Conservation (phyloP, 1,140 invertebrate genomes). For the Aphelinus certus region DNA sequence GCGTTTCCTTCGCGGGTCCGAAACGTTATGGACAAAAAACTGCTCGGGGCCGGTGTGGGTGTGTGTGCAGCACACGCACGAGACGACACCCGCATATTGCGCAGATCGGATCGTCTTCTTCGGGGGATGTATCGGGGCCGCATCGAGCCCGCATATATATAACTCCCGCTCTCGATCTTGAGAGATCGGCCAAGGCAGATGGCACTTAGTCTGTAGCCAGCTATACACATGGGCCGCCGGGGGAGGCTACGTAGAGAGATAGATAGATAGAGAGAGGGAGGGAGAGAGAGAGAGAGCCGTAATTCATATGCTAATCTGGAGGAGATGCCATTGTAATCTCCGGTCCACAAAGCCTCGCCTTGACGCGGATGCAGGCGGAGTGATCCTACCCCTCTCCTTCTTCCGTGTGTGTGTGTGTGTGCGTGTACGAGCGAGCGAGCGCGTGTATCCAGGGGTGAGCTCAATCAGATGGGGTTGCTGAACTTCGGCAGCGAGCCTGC, state of each 20-base stretch:
- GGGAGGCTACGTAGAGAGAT: slow-evolving; percentile 31
- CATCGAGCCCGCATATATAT: slow-evolving; percentile 27
- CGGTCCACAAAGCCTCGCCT: slow-evolving; percentile 63
- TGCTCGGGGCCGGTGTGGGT: too few species aligned
- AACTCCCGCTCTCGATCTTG: slow-evolving; percentile 30
- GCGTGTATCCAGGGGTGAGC: slow-evolving; percentile 47
- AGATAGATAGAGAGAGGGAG: slow-evolving; percentile 22
- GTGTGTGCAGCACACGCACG: slow-evolving; percentile 5
- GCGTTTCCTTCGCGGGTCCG: too few species aligned
- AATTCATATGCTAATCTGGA: slow-evolving; percentile 67
- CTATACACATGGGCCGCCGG: background rate
- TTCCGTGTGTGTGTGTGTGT: slow-evolving; percentile 38
- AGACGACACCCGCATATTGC: background rate
- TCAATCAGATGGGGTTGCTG: slow-evolving; percentile 52
- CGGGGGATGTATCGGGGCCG: background rate
- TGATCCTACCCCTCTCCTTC: slow-evolving; percentile 47
- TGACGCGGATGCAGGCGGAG: slow-evolving; percentile 58
- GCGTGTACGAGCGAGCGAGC: slow-evolving; percentile 44
- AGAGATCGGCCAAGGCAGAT: slow-evolving; percentile 32
- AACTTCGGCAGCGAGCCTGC: slow-evolving; percentile 43
- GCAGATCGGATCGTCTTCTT: background rate
- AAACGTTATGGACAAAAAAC: too few species aligned
- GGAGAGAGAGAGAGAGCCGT: slow-evolving; percentile 46
- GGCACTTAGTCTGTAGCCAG: slow-evolving; percentile 4
- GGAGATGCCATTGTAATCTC: slow-evolving; percentile 67